Conservation (phyloP, 2,888 invertebrate species). For the Tanypteryx hageni region DNA sequence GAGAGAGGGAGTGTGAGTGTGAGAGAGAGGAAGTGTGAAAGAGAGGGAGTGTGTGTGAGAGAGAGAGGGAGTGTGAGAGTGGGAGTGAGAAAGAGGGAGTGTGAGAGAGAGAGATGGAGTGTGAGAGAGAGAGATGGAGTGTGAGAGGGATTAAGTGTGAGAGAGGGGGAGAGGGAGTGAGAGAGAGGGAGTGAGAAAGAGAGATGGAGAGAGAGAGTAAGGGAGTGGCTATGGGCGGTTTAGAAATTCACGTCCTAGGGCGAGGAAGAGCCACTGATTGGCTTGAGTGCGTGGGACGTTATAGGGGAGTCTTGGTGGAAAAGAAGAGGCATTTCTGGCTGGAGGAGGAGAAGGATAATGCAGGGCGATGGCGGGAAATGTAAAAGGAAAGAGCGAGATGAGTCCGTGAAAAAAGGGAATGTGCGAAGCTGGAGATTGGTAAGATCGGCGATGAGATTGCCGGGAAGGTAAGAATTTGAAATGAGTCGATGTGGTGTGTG, state of each 20-base stretch:
- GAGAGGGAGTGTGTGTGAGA: too few species aligned
- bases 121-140: not conserved
- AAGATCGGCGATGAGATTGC: not conserved
- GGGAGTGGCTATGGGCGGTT: not conserved
- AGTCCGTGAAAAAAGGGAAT: not conserved
- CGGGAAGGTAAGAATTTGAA: not conserved
- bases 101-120: not conserved
- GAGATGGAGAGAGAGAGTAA: not conserved
- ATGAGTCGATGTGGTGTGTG: not conserved
- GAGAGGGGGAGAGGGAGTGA: not conserved
- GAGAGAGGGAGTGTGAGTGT: too few species aligned
- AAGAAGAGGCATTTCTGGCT: not conserved
- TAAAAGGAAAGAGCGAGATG: not conserved
- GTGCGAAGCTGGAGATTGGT: not conserved
- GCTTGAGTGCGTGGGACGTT: not conserved
- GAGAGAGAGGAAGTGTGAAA: not conserved
- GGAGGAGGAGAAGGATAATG: slow-evolving; percentile 16
- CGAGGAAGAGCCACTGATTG: not conserved
- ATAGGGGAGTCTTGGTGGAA: not conserved
- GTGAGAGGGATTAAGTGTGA: too few species aligned
- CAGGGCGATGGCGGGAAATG: not conserved
- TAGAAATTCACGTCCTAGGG: not conserved
- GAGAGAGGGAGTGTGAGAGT: not conserved
- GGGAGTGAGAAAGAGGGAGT: not conserved
- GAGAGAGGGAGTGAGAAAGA: not conserved